Evolutionary conservation across 2,888 invertebrate species (phyloP).

Genomic region (Cylindroiulus punctatus): DNA sequence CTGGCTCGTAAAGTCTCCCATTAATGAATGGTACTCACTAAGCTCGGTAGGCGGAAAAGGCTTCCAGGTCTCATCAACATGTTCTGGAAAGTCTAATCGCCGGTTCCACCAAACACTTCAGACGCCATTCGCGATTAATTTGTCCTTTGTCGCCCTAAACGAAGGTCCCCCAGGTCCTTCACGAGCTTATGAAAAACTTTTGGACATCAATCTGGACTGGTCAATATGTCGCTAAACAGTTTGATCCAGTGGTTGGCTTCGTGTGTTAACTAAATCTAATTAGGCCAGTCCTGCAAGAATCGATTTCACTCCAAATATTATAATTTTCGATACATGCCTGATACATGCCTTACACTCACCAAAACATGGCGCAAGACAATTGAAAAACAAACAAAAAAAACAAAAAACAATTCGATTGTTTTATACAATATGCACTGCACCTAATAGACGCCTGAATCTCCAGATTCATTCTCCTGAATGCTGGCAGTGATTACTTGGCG

Average conservation of each 20-base stretch:
- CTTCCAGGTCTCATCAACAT: neutral
- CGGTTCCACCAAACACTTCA: slow-evolving; percentile 7
- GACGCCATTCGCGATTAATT: slow-evolving; percentile 5
- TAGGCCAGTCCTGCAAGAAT: neutral
- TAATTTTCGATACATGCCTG: too few relatives aligned
- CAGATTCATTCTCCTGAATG: too few relatives aligned
- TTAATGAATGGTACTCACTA: neutral
- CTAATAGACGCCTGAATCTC: too few relatives aligned
- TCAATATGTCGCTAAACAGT: neutral
- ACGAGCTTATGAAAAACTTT: neutral
- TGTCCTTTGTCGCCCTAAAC: neutral
- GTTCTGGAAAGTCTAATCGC: slow-evolving; percentile 6
- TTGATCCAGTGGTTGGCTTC: neutral
- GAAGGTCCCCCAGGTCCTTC: neutral
- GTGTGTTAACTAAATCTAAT: neutral
- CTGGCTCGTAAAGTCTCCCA: slow-evolving; percentile 3
- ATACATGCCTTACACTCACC: too few relatives aligned
- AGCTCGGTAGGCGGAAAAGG: neutral
- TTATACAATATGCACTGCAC: too few relatives aligned
- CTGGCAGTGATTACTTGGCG: too few relatives aligned
- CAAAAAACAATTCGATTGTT: too few relatives aligned
- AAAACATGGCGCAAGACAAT: too few relatives aligned
- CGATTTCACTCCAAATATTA: neutral
- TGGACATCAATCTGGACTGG: neutral
- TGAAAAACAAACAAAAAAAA: too few relatives aligned